These are phyloP conservation scores for Mus musculus DNA, from an alignment of 2,113 vertebrate species.

Conservation along the genomic window GRCm39 chr3:122382001-122382500, in stretches of 20 bases:
- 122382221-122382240: neutral
- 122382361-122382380: neutral
- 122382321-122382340: constrained; percentile 10
- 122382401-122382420: neutral
- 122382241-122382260: neutral
- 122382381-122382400: neutral
- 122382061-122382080: neutral
- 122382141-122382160: neutral
- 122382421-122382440: constrained; percentile 18
- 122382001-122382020: neutral
- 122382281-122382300: neutral
- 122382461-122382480: neutral
- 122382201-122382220: neutral
- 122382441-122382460: constrained; percentile 12
- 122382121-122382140: neutral
- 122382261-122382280: constrained; percentile 29
- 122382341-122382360: constrained; percentile 26
- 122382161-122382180: neutral
- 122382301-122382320: neutral
- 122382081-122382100: neutral
- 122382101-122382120: neutral
- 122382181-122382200: neutral
- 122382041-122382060: neutral
- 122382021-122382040: neutral
- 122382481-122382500: neutral